Base-by-base conservation (phyloP, 2,797 vertebrate species). In the Kryptopterus vitreolus region DNA sequence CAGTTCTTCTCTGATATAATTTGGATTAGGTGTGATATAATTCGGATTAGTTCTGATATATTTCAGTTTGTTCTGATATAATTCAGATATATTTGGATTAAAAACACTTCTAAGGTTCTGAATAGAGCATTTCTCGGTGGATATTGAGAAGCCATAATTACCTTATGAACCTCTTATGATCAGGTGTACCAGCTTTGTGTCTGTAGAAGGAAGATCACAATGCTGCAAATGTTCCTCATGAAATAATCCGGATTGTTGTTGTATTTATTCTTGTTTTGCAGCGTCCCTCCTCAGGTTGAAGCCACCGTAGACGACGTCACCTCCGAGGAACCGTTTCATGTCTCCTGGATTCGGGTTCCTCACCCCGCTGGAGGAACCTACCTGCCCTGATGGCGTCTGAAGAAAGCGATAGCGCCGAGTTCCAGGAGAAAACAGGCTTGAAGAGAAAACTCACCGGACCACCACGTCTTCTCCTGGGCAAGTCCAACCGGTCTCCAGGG, bases 381-480 rank as follows among this genome's bases (percentile, higher is more conserved):
- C 15, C 16, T 53, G 15, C 71, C 29, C 69, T 2, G 3, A 68
- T 82, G 81, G 61, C 71, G 3, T 73, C 72, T 6, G 78, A 86
- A 66, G 86, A 85, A 48, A 48, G 24, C 46, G 82, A 82, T 50
- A 38, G 58, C 63, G 75, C 59, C 65, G 83, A 84, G 26, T 78
- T 78, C 31, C 84, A 85, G 66, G 84, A 88, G 63, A 87, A 79
- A 58, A 71, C 46, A 18, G 85, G 82, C 22, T 72, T 89, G 50
- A 89, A 88, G 84, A 87, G 88, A 84, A 92, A 88, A 86, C 84
- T 87, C 65, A 88, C 85, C 0, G 90, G 89, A 69, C 91, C 89
- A 3, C 86, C 88, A 3, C 88, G 89, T 82, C 88, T 91, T 66
- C 86, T 92, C 66, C 81, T 89, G 48, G 88, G 88, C 12, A 92